Conservation (phyloP, 64 coral and sea anemone species). For the Actinia equina region DNA sequence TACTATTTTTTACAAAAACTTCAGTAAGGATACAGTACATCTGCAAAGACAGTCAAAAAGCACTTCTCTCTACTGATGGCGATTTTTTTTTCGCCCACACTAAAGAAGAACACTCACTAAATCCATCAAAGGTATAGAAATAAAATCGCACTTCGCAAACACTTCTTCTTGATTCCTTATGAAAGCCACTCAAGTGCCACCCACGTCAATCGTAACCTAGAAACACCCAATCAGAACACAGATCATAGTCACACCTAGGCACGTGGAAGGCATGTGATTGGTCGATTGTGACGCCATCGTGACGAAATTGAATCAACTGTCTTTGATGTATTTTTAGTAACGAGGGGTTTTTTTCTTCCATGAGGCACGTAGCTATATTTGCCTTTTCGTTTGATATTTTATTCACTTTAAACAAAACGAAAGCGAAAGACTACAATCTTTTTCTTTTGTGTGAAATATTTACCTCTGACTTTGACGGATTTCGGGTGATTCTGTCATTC, state of each 20-base stretch:
- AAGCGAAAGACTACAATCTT: background rate
- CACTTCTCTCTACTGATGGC: background rate
- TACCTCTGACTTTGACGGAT: background rate
- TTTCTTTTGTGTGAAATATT: background rate
- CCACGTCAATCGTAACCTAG: slow-evolving; percentile 47
- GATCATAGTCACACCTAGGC: slow-evolving; percentile 51
- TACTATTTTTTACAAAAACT: background rate
- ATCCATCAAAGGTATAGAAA: slow-evolving; percentile 12
- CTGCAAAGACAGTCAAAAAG: slow-evolving; percentile 12
- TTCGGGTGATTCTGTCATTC: background rate
- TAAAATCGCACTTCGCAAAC: background rate
- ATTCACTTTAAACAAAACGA: background rate
- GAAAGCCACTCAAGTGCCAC: slow-evolving; percentile 48
- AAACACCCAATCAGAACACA: slow-evolving; percentile 74
- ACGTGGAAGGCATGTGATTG: slow-evolving; percentile 39
- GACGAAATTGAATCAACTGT: slow-evolving; percentile 36
- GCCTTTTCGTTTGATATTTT: background rate
- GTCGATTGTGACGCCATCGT: slow-evolving; percentile 39
- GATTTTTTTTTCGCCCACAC: slow-evolving; percentile 7
- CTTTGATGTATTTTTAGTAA: slow-evolving; percentile 12
- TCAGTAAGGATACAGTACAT: background rate
- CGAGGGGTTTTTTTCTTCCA: background rate
- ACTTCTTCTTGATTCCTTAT: background rate
- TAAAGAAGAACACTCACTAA: background rate
- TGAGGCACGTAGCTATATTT: background rate